Conservation (phyloP, 2,888 invertebrate genomes). For the Resseliella maxima region DNA sequence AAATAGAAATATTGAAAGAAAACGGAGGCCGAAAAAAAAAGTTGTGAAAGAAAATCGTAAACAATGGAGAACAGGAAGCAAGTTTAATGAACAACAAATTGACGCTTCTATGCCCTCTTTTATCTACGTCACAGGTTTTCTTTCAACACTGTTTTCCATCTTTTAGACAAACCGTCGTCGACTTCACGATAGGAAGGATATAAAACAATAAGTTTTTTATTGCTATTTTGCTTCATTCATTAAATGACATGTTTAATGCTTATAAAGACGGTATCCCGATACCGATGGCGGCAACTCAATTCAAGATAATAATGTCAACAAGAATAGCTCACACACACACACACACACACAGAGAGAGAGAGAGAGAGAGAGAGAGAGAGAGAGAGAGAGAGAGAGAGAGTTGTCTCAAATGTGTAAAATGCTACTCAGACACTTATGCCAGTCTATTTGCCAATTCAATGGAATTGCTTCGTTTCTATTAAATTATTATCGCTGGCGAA, state of each 20-base stretch:
- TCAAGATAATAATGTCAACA: constrained; percentile 7
- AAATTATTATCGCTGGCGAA: background rate
- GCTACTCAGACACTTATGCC: too few relatives aligned
- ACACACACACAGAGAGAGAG: too few relatives aligned
- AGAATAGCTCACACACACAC: too few relatives aligned
- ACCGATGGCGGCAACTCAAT: background rate
- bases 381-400: too few relatives aligned
- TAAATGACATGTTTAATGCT: background rate
- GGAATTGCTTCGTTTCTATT: background rate
- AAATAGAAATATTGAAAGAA: background rate
- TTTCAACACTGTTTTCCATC: background rate
- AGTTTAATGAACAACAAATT: too few relatives aligned
- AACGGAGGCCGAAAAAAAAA: background rate
- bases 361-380: too few relatives aligned
- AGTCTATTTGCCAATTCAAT: background rate
- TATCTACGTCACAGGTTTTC: background rate
- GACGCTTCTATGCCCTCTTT: too few relatives aligned
- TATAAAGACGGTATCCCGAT: constrained; percentile 26
- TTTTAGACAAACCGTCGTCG: background rate
- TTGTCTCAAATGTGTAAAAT: too few relatives aligned
- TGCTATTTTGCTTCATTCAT: background rate
- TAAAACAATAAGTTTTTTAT: background rate
- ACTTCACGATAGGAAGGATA: background rate
- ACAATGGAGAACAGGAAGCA: background rate
- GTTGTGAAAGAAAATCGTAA: too few relatives aligned